Evolutionary conservation across 2,113 vertebrate species (phyloP).

Genomic region (Jacana jacana): DNA sequence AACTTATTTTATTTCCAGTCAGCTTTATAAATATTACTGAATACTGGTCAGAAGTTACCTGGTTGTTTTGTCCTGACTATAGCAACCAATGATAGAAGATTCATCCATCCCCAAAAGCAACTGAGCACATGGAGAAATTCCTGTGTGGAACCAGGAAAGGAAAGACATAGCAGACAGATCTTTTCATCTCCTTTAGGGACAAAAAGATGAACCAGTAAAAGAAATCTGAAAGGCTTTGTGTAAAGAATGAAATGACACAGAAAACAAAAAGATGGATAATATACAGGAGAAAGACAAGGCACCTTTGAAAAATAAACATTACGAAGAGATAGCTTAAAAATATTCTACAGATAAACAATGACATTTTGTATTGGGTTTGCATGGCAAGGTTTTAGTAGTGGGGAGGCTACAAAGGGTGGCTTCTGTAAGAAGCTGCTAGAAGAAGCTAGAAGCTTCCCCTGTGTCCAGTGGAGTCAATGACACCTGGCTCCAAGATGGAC

Average conservation of each 20-base stretch:
- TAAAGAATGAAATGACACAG: neutral
- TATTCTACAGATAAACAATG: neutral
- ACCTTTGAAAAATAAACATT: neutral
- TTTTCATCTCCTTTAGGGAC: neutral
- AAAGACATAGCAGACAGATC: neutral
- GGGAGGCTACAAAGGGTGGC: too few species aligned
- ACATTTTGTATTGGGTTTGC: neutral
- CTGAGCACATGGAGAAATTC: neutral
- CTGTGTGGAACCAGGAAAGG: neutral
- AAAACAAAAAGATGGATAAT: neutral
- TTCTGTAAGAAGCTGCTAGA: neutral
- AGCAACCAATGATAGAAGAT: neutral
- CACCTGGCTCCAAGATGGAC: neutral
- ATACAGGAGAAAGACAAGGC: neutral
- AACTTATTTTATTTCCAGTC: neutral
- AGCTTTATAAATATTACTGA: neutral
- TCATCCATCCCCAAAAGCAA: neutral
- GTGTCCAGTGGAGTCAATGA: neutral
- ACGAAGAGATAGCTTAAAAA: neutral
- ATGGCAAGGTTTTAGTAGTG: neutral
- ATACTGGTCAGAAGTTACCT: neutral
- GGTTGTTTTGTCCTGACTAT: neutral
- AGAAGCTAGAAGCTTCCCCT: neutral
- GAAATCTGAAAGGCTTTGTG: neutral
- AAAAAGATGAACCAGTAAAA: neutral